A percentile compares a stretch with the other conserved stretches of the same genome.
Evolutionary conservation across 2,113 vertebrate species (phyloP).

Genomic region (Psephotus haematonotus): DNA sequence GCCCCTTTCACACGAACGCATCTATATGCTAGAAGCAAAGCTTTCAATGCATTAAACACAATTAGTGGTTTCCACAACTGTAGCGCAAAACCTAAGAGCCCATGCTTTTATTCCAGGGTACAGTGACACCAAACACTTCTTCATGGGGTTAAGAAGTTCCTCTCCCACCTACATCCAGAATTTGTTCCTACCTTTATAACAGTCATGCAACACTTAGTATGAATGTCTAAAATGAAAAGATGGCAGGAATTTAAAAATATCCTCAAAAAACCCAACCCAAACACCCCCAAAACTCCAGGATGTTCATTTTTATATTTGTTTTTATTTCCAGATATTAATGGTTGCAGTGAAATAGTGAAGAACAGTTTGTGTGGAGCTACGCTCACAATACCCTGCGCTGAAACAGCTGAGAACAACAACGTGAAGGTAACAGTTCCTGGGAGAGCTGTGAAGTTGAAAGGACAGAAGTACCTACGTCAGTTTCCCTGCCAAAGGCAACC

Average conservation of each 20-base stretch:
- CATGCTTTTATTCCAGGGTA: neutral
- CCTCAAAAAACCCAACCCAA: neutral
- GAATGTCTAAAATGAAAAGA: neutral
- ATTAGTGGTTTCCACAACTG: neutral
- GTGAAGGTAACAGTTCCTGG: neutral
- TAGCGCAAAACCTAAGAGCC: neutral
- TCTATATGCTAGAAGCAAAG: neutral
- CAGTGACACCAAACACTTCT: neutral
- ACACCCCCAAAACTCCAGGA: neutral
- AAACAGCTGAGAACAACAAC: neutral
- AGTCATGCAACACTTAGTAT: neutral
- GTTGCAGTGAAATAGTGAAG: neutral
- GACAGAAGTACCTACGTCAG: neutral
- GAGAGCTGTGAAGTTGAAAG: neutral
- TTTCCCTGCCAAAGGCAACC: neutral
- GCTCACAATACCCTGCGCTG: neutral
- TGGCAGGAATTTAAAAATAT: neutral
- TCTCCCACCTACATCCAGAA: neutral
- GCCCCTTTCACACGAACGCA: neutral
- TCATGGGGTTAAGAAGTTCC: neutral
- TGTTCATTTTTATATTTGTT: neutral
- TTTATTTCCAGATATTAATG: neutral
- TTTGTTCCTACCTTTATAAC: neutral
- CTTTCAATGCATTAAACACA: neutral
- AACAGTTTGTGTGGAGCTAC: neutral